phyloP scores from a whole-genome alignment of 92 coral and sea anemone species.

The Blastomussa wellsi region DNA sequence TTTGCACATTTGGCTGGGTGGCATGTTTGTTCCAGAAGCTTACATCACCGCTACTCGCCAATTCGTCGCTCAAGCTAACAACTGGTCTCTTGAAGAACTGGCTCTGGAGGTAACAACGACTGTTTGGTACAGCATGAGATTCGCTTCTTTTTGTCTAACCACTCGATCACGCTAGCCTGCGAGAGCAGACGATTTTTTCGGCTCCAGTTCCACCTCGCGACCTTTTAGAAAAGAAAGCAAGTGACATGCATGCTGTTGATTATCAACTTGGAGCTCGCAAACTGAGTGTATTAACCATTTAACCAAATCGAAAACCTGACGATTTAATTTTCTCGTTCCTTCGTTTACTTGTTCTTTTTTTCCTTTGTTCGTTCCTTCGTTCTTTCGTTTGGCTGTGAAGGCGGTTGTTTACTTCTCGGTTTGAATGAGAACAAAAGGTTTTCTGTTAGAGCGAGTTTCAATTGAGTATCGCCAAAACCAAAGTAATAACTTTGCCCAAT shows the following conservation, averaged over 20 bases:
- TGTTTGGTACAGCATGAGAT: neutral
- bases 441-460: too few relatives aligned
- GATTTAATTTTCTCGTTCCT: neutral
- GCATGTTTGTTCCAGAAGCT: constrained; percentile 97
- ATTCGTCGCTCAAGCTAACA: constrained; percentile 97
- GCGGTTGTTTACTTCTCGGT: neutral
- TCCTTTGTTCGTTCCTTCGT: neutral
- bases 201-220: too few relatives aligned
- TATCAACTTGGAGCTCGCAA: too few relatives aligned
- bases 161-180: too few relatives aligned
- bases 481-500: too few relatives aligned
- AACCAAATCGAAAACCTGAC: too few relatives aligned
- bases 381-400: neutral
- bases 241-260: too few relatives aligned
- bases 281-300: too few relatives aligned
- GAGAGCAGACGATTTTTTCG: too few relatives aligned
- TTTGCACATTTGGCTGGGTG: constrained; percentile 92
- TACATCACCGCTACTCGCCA: constrained; percentile 98
- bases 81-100: constrained; percentile 97
- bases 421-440: neutral
- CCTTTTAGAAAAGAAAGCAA: too few relatives aligned
- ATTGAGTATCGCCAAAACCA: too few relatives aligned
- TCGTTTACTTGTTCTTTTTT: neutral
- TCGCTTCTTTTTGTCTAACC: neutral
- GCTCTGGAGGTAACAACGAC: constrained; percentile 71